A percentile compares a stretch with the other conserved stretches of the same genome.
Conservation (phyloP, 2,888 invertebrate genomes). For the Lomographa bimaculata region DNA sequence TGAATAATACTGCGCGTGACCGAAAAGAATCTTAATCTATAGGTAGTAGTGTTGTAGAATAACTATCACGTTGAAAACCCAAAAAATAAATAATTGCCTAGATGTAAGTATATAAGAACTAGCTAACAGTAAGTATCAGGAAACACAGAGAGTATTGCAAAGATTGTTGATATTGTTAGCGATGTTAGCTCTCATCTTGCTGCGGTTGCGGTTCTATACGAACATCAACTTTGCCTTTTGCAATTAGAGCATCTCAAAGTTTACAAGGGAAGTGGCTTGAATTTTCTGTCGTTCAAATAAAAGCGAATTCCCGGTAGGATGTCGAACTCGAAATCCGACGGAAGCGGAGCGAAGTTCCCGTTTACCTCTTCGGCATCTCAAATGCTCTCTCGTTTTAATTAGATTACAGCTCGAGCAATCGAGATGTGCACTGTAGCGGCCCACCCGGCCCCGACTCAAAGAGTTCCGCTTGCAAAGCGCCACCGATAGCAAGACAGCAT, state of each 20-base stretch:
- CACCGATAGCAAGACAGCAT: constrained; percentile 23
- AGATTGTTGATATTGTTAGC: no score
- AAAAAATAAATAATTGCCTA: no score
- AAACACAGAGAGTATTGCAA: no score
- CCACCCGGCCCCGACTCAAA: constrained; percentile 36
- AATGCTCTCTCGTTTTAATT: constrained; percentile 68
- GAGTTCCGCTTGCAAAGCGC: constrained; percentile 32
- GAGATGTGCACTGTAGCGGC: constrained; percentile 45
- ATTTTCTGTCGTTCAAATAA: constrained; percentile 45
- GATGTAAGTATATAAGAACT: no score
- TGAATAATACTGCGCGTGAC: constrained; percentile 20
- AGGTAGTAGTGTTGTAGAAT: no score
- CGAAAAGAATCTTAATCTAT: constrained; percentile 19
- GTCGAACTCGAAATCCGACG: constrained; percentile 15
- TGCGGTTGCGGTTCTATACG: constrained; percentile 5
- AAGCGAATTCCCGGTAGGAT: constrained; percentile 40
- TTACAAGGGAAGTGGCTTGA: constrained; percentile 32
- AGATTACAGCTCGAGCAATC: constrained; percentile 62
- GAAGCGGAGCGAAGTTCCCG: constrained; percentile 44
- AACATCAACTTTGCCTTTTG: constrained; percentile 13
- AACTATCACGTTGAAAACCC: no score
- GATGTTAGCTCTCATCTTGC: no score
- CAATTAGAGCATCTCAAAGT: constrained; percentile 28
- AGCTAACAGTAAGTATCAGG: no score
- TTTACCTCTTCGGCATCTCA: constrained; percentile 56